These are phyloP conservation scores for Passer montanus DNA, from an alignment of 2,113 vertebrate species.

Conservation along the genomic window DNA sequence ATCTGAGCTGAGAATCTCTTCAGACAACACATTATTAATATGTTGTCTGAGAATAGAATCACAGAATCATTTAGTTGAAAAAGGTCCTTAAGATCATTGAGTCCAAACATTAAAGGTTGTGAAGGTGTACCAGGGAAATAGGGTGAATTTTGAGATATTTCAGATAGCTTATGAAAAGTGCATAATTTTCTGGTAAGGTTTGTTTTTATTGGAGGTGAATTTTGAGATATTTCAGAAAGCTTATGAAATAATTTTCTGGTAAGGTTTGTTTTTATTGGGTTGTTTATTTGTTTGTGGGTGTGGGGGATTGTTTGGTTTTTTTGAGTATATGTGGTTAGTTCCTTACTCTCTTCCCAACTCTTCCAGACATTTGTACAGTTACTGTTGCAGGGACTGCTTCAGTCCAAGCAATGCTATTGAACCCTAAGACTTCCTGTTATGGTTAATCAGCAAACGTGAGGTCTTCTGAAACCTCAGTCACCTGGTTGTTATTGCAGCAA, in stretches of 20 bases:
- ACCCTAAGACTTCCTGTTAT: background rate
- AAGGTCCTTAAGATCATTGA: background rate
- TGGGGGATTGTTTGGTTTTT: background rate
- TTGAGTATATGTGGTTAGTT: background rate
- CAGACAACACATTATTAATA: background rate
- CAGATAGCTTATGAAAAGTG: background rate
- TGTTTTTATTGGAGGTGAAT: background rate
- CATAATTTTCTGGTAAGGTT: background rate
- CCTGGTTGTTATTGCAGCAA: background rate
- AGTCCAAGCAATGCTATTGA: background rate
- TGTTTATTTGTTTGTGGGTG: background rate
- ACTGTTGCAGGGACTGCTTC: background rate
- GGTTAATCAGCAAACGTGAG: background rate
- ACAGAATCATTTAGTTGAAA: background rate
- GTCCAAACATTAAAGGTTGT: background rate
- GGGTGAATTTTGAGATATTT: background rate
- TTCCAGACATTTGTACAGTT: background rate
- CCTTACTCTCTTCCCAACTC: rapidly evolving
- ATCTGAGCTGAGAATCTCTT: background rate
- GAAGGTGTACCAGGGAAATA: background rate
- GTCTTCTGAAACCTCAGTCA: background rate
- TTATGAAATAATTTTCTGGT: background rate
- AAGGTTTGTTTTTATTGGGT: background rate
- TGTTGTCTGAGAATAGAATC: background rate
- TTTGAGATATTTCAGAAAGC: background rate